phyloP scores from a whole-genome alignment of 2,113 vertebrate genomes.

The Ciconia boyciana region DNA sequence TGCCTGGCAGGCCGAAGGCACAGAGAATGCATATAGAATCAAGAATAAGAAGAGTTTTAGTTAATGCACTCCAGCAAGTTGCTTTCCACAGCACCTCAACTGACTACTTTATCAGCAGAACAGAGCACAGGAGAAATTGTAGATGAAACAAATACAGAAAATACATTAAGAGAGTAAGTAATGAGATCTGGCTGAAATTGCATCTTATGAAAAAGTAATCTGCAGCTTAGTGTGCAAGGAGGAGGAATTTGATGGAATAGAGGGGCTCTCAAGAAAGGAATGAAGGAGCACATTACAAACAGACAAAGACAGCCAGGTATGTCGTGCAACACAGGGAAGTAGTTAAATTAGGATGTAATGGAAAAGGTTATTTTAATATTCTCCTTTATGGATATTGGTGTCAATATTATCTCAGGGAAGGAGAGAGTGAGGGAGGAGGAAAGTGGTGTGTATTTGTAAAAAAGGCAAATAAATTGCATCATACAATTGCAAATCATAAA shows the following conservation, averaged over 20 bases:
- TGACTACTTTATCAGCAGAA: constrained; percentile 26
- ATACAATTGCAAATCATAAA: too few relatives aligned
- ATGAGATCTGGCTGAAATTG: constrained; percentile 74
- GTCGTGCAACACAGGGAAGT: not conserved
- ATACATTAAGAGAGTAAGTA: constrained; percentile 75
- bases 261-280: constrained; percentile 18
- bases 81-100: not conserved
- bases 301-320: constrained; percentile 49
- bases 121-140: constrained; percentile 43
- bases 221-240: constrained; percentile 62
- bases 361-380: constrained; percentile 51
- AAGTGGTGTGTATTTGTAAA: not conserved
- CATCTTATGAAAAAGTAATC: constrained; percentile 75
- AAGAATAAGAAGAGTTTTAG: not conserved
- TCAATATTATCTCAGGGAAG: constrained; percentile 37
- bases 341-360: constrained; percentile 59
- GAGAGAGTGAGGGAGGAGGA: not conserved
- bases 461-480: not conserved
- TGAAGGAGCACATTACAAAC: constrained; percentile 57
- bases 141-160: constrained; percentile 62
- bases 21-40: not conserved
- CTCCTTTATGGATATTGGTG: constrained; percentile 49
- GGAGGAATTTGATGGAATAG: constrained; percentile 54
- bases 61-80: not conserved
- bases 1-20: not conserved